Percentiles rank a stretch among this genome's conserved stretches.
Evolutionary conservation across 2,113 vertebrate species (phyloP).

Genomic region (Hippoglossus stenolepis): DNA sequence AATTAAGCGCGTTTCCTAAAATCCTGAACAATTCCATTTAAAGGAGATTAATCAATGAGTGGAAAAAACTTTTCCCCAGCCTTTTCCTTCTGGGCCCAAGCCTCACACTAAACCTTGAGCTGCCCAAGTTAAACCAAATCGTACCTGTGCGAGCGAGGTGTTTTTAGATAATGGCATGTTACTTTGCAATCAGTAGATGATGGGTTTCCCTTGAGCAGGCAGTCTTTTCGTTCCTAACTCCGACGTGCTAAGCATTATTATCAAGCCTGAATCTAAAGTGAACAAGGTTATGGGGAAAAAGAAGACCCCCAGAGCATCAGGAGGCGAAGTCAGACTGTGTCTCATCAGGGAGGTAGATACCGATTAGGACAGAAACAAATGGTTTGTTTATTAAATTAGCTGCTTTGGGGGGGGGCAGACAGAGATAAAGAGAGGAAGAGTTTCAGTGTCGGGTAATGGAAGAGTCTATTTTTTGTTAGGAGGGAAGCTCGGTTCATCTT

Average conservation of each 20-base stretch:
- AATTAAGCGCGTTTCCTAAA: background rate
- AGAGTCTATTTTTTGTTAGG: conserved; percentile 1
- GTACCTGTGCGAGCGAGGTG: background rate
- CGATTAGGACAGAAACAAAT: conserved; percentile 45
- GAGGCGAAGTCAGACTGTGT: conserved; percentile 28
- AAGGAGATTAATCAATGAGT: background rate
- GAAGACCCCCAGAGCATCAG: conserved; percentile 32
- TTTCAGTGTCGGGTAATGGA: conserved; percentile 30
- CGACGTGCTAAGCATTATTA: conserved; percentile 30
- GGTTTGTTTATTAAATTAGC: conserved; percentile 55
- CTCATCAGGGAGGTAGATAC: conserved; percentile 45
- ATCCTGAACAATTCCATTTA: background rate
- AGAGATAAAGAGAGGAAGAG: conserved; percentile 4
- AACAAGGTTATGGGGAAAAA: conserved; percentile 2
- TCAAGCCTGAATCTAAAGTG: conserved; percentile 22
- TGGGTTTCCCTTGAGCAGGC: conserved; percentile 21
- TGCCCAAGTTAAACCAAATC: background rate
- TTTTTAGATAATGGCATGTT: conserved; percentile 1
- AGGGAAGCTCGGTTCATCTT: conserved; percentile 31
- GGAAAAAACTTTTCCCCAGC: too few species aligned
- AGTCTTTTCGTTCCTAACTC: conserved; percentile 30
- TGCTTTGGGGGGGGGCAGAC: conserved; percentile 26
- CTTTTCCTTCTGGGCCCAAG: background rate
- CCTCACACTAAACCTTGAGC: background rate
- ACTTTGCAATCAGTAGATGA: conserved; percentile 32